Evolutionary conservation across 1,140 invertebrate species (phyloP).

Genomic region (Aphelinus certus): DNA sequence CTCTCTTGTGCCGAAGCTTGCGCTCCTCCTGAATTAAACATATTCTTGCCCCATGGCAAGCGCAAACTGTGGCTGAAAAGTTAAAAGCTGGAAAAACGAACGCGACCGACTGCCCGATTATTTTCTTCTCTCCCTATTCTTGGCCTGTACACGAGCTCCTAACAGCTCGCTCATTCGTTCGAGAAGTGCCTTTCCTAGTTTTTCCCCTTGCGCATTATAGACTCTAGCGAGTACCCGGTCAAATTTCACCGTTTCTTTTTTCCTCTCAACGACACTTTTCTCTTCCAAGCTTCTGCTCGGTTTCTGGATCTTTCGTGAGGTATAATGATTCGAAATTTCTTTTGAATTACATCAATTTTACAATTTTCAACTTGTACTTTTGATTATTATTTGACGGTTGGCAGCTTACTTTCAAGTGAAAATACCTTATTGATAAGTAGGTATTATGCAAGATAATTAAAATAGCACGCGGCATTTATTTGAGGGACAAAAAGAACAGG

Average conservation of each 20-base stretch:
- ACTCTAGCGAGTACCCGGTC: background rate
- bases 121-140: slow-evolving; percentile 10
- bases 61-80: slow-evolving; percentile 40
- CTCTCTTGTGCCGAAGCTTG: slow-evolving; percentile 19
- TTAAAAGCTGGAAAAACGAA: slow-evolving; percentile 54
- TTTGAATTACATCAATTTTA: too few species aligned
- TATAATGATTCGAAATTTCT: too few species aligned
- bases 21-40: slow-evolving; percentile 63
- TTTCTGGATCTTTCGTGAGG: too few species aligned
- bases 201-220: background rate
- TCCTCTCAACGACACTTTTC: too few species aligned
- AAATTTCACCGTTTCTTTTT: too few species aligned
- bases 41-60: slow-evolving; percentile 30
- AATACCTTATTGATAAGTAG: too few species aligned
- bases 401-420: too few species aligned
- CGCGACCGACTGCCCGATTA: slow-evolving; percentile 11
- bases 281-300: too few species aligned
- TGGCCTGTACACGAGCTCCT: background rate
- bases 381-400: too few species aligned
- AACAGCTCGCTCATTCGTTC: slow-evolving; percentile 15
- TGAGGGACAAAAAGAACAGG: background rate
- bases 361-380: too few species aligned
- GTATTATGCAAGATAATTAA: too few species aligned
- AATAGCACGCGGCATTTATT: background rate
- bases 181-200: slow-evolving; percentile 40